Evolutionary conservation across 1,140 invertebrate species (phyloP), one percentile per base, ranked within the genome.

Genomic region (Drosophila parvula): DNA sequence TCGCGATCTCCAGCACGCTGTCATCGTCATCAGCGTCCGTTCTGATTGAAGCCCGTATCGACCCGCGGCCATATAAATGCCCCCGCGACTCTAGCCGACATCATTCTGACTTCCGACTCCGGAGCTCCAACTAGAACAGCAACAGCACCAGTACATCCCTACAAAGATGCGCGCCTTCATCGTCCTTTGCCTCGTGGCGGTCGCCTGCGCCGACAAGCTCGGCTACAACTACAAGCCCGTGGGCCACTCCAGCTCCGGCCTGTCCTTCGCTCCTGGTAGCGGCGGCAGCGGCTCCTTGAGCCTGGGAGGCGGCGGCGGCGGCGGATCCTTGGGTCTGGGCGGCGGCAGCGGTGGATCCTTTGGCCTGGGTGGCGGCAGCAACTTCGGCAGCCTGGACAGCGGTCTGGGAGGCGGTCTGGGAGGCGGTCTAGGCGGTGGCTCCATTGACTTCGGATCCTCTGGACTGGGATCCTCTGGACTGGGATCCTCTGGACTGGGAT

Each of bases 201-300:
- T 88, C 55, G 80, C 73, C 69, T 70, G 74, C 44, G 88, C 88
- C 74, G 88, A 90, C 40, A 88, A 90, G 22, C 74, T 90, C 10
- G 88, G 88, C 75, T 90, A 90, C 67, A 90, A 90, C 88, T 90
- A 90, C 65, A 57, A 63, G 50, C 88, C 88, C n/a, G 88, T 90
- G 34, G 88, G 78, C 61, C 88, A 90, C 71, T 90, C 88, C 50
- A 64, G 12, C 53, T 73, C 80, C 8, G 88, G 88, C 68, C 51
- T 90, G 22, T 90, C 86, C 11, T 83, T 90, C n/a, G 61, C 70
- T 68, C 88, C 88, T 61, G 88, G 88, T 62, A 86, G 82, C 53
- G 60, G 60, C 27, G 12, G 32, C n/a, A 56, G 50, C 34, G 51
- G 51, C 28, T 45, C 47, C 27, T 22, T 67, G 14, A 43, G 50